These are phyloP conservation scores for Embidobia sp. DNA, from an alignment of 2,888 invertebrate species.

Conservation along the genomic window DNA sequence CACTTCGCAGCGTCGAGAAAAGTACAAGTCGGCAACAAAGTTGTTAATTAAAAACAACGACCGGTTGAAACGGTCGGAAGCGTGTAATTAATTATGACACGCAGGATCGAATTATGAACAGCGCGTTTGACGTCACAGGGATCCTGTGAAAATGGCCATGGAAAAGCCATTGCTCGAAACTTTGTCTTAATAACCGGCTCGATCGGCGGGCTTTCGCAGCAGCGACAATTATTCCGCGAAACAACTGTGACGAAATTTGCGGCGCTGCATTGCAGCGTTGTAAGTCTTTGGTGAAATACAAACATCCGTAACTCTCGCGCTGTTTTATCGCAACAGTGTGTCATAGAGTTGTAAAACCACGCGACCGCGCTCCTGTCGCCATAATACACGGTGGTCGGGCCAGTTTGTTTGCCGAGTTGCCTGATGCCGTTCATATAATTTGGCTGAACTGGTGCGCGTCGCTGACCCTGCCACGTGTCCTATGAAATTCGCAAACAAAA, in stretches of 20 bases:
- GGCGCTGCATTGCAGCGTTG: conserved; percentile 28
- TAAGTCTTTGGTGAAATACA: conserved; percentile 30
- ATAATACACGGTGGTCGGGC: too few species aligned
- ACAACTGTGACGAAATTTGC: conserved; percentile 30
- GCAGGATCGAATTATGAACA: conserved; percentile 20
- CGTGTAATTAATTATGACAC: not conserved
- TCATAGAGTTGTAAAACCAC: conserved; percentile 53
- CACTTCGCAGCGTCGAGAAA: too few species aligned
- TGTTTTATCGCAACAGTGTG: conserved; percentile 41
- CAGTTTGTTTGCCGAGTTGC: too few species aligned
- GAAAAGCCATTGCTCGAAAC: conserved; percentile 32
- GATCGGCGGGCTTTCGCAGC: conserved; percentile 17
- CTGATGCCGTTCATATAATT: too few species aligned
- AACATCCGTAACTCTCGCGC: conserved; percentile 24
- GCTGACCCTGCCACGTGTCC: too few species aligned
- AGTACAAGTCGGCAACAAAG: too few species aligned
- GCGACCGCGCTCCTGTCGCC: too few species aligned
- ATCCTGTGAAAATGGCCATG: conserved; percentile 32
- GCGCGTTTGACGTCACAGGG: conserved; percentile 25
- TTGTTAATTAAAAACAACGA: conserved; percentile 13
- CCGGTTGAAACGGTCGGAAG: not conserved
- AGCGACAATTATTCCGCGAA: conserved; percentile 39
- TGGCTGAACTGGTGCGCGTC: too few species aligned
- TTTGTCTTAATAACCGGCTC: conserved; percentile 33
- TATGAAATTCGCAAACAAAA: too few species aligned